phyloP scores from a whole-genome alignment of 2,888 invertebrate genomes.

The Ctenicera cuprea region DNA sequence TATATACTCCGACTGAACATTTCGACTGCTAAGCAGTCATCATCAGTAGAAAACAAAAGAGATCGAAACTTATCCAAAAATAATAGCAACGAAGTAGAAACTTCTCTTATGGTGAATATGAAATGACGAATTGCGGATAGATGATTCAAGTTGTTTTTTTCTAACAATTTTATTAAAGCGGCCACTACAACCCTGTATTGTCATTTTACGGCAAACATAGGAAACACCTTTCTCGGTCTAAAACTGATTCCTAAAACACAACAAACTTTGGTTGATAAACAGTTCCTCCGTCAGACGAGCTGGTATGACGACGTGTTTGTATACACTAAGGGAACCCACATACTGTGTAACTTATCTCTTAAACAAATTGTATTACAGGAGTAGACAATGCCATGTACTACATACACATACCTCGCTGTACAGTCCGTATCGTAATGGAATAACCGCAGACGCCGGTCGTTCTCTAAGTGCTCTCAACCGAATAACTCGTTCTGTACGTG shows the following conservation, averaged over 20 bases:
- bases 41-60: no score
- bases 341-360: slow-evolving; percentile 18
- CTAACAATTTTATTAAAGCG: no score
- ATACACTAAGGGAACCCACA: slow-evolving; percentile 9
- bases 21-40: no score
- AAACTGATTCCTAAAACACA: neutral
- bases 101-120: no score
- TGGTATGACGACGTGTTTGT: neutral
- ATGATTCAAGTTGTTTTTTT: no score
- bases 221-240: no score
- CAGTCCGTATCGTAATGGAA: slow-evolving; percentile 39
- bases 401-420: slow-evolving; percentile 1
- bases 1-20: no score
- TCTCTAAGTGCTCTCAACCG: slow-evolving; percentile 30
- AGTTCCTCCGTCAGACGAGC: neutral
- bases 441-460: slow-evolving; percentile 32
- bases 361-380: slow-evolving; percentile 25
- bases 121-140: no score
- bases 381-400: slow-evolving; percentile 22
- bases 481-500: slow-evolving; percentile 40
- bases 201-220: no score
- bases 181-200: no score
- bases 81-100: no score
- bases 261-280: neutral
- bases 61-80: no score